Conservation (phyloP, 2,888 invertebrate species). For the Volucella zonaria region DNA sequence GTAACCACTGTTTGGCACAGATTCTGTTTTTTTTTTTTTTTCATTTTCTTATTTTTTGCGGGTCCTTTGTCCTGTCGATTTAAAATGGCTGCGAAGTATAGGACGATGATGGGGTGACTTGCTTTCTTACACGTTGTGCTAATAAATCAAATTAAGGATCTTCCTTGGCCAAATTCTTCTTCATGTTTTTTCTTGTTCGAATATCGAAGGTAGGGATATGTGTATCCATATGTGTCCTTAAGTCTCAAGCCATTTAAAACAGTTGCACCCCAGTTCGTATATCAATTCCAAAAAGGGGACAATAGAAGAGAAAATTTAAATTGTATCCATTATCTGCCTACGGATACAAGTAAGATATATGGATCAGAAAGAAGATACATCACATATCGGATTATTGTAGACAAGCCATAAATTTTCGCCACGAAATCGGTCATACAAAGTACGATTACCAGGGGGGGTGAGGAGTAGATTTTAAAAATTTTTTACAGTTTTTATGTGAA, state of each 20-base stretch:
- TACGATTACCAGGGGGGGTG: constrained; percentile 29
- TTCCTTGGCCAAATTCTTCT: background rate
- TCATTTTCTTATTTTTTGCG: constrained; percentile 11
- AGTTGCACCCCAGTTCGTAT: constrained; percentile 44
- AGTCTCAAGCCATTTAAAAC: constrained; percentile 50
- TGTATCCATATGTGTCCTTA: constrained; percentile 53
- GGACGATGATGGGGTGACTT: constrained; percentile 3
- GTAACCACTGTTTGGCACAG: constrained; percentile 70
- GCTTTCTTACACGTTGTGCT: constrained; percentile 55
- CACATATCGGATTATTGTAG: constrained; percentile 59
- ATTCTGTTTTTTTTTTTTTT: constrained; percentile 37
- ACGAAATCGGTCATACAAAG: constrained; percentile 50
- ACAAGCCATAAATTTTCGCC: constrained; percentile 55
- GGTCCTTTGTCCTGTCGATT: constrained; percentile 66
- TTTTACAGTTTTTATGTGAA: constrained; percentile 60
- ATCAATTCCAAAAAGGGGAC: constrained; percentile 36
- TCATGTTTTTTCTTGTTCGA: constrained; percentile 41
- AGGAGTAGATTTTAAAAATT: constrained; percentile 39
- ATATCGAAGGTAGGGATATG: constrained; percentile 13
- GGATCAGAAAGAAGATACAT: constrained; percentile 46
- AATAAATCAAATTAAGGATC: constrained; percentile 72
- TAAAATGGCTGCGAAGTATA: constrained; percentile 61
- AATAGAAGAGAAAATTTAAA: constrained; percentile 38
- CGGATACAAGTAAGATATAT: constrained; percentile 35
- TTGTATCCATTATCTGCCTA: constrained; percentile 37